Conservation (phyloP, 2,797 vertebrate genomes). For the Gastrophryne carolinensis region DNA sequence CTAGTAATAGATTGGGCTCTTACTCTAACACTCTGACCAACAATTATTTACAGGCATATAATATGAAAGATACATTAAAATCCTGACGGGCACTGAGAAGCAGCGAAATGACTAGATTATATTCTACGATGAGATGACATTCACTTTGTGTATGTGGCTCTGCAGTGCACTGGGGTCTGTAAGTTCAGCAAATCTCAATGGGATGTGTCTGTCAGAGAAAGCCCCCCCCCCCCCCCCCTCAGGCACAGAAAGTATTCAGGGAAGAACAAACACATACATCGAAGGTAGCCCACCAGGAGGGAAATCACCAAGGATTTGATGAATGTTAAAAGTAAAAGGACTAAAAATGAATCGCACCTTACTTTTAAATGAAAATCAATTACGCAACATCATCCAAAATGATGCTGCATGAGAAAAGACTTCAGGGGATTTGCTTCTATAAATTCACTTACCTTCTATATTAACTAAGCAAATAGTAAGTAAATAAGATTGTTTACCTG, state of each 20-base stretch:
- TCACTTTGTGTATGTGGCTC: background rate
- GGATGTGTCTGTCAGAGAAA: slow-evolving; percentile 14
- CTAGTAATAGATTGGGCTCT: no score
- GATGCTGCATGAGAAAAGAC: background rate
- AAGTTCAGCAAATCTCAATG: background rate
- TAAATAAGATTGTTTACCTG: no score
- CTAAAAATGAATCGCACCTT: background rate
- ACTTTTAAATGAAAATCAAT: background rate
- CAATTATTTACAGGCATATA: no score
- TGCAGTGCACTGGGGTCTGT: background rate
- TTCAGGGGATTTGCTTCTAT: background rate
- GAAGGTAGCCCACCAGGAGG: background rate
- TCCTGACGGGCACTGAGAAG: no score
- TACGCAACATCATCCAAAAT: background rate
- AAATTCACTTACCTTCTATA: background rate
- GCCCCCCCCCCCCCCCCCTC: background rate
- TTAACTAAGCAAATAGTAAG: no score
- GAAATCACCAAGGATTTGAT: slow-evolving; percentile 13
- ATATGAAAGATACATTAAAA: no score
- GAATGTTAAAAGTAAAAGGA: slow-evolving; percentile 7
- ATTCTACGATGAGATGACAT: no score
- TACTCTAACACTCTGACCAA: no score
- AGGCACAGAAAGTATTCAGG: slow-evolving; percentile 5
- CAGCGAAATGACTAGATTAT: no score
- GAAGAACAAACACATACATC: slow-evolving; percentile 21